phyloP scores from a whole-genome alignment of 2,888 invertebrate genomes.

The Drosophila atripex region DNA sequence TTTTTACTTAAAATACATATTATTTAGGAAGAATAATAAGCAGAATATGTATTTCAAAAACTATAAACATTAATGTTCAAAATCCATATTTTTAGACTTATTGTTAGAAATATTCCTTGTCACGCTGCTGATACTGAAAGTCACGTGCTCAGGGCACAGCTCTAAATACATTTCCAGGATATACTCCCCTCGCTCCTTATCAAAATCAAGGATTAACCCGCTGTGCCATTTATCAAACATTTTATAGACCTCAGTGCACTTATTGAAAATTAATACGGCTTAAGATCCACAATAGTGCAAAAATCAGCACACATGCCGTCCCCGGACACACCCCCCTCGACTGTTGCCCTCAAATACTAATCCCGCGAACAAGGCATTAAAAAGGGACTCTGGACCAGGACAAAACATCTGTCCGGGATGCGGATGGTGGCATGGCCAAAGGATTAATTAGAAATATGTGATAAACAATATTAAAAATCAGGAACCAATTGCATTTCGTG shows the following conservation, averaged over 20 bases:
- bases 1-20: not conserved
- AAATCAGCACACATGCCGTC: conserved; percentile 71
- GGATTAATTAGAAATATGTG: conserved; percentile 70
- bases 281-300: conserved; percentile 66
- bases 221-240: conserved; percentile 67
- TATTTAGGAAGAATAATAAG: too few species aligned
- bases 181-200: not conserved
- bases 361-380: conserved; percentile 72
- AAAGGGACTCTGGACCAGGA: conserved; percentile 47
- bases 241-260: conserved; percentile 66
- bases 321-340: conserved; percentile 26
- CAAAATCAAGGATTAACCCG: conserved; percentile 31
- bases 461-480: conserved; percentile 38
- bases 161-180: not conserved
- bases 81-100: too few species aligned
- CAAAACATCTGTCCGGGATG: conserved; percentile 61
- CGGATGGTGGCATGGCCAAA: conserved; percentile 49
- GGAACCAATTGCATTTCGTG: conserved; percentile 1
- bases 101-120: conserved; percentile 1
- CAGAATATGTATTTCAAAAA: too few species aligned
- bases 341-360: conserved; percentile 40
- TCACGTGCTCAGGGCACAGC: conserved; percentile 9
- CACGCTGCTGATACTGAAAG: conserved; percentile 11
- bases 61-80: too few species aligned
- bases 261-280: conserved; percentile 77